These are phyloP conservation scores for Triplophysa bombifrons DNA, from an alignment of 2,797 vertebrate genomes.

Conservation along the genomic window DNA sequence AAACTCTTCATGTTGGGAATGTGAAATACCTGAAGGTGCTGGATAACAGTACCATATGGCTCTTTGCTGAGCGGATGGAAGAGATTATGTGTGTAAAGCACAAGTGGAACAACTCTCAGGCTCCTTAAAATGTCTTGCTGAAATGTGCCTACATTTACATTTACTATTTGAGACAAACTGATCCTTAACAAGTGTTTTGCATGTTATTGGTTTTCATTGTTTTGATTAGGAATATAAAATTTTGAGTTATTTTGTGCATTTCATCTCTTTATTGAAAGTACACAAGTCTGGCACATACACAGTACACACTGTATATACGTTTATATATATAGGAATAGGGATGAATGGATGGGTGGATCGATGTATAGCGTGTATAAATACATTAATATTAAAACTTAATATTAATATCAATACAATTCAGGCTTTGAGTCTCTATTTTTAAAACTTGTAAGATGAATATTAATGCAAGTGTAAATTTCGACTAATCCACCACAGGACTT, in stretches of 20 bases:
- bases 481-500: slow-evolving; percentile 80
- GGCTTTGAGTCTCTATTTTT: background rate
- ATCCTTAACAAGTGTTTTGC: too few species aligned
- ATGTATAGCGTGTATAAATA: background rate
- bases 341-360: too few species aligned
- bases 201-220: too few species aligned
- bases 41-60: slow-evolving; percentile 23
- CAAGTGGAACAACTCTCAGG: too few species aligned
- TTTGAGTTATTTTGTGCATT: too few species aligned
- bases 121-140: background rate
- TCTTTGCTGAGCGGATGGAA: slow-evolving; percentile 45
- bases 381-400: background rate
- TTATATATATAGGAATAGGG: too few species aligned
- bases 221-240: too few species aligned
- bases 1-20: background rate
- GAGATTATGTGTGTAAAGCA: slow-evolving; percentile 25
- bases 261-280: too few species aligned
- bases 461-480: slow-evolving; percentile 1
- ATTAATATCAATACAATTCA: background rate
- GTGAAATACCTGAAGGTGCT: slow-evolving; percentile 40
- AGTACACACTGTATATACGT: too few species aligned
- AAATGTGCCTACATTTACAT: slow-evolving; percentile 36
- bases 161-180: background rate
- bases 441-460: background rate
- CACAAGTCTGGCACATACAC: too few species aligned